Conservation (phyloP, 2,888 invertebrate genomes). For the Ptychoptera albimana region DNA sequence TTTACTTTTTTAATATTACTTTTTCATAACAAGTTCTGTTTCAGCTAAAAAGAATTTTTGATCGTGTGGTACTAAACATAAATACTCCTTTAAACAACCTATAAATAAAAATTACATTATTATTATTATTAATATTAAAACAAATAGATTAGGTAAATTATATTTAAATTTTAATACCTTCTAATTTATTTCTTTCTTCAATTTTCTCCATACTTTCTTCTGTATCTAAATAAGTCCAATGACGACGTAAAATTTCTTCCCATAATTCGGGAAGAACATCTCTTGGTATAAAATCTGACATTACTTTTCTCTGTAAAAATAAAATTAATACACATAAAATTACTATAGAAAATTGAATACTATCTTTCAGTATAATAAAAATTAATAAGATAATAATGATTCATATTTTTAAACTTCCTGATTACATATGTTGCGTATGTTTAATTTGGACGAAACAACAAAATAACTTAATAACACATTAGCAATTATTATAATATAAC, state of each 20-base stretch:
- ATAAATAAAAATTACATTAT: slow-evolving; percentile 15
- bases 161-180: slow-evolving; percentile 32
- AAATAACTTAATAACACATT: too few species aligned
- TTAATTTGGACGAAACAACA: too few species aligned
- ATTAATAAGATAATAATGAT: too few species aligned
- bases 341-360: too few species aligned
- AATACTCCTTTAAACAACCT: slow-evolving; percentile 64
- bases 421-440: too few species aligned
- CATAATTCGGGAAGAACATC: slow-evolving; percentile 36
- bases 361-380: too few species aligned
- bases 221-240: slow-evolving; percentile 62
- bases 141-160: too few species aligned
- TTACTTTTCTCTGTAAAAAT: too few species aligned
- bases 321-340: too few species aligned
- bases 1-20: slow-evolving; percentile 13
- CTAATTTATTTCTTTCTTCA: slow-evolving; percentile 56
- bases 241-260: slow-evolving; percentile 56
- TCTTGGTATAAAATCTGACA: too few species aligned
- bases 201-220: slow-evolving; percentile 67
- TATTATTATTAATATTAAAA: background rate
- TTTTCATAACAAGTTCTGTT: slow-evolving; percentile 58
- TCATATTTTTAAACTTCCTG: too few species aligned
- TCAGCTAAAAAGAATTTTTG: slow-evolving; percentile 62
- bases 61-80: slow-evolving; percentile 60
- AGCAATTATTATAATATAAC: too few species aligned